Evolutionary conservation across 2,888 invertebrate species (phyloP).

Genomic region (Noctua pronuba): DNA sequence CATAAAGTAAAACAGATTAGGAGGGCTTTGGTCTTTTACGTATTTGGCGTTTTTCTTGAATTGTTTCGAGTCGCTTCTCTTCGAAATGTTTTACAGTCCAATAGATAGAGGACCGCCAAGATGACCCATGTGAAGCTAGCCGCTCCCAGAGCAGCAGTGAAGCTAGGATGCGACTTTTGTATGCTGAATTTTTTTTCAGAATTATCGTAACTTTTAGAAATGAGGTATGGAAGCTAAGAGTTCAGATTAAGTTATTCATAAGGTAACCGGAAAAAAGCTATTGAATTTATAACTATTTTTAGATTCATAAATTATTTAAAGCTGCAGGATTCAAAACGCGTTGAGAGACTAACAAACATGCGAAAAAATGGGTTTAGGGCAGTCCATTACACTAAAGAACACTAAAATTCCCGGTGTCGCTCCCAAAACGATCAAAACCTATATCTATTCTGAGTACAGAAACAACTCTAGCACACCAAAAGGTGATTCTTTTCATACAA

Average conservation of each 20-base stretch:
- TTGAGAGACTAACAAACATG: not conserved
- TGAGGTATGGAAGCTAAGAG: too few species aligned
- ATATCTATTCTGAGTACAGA: constrained; percentile 38
- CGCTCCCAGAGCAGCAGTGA: not conserved
- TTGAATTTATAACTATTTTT: not conserved
- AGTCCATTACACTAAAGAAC: not conserved
- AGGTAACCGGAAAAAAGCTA: not conserved
- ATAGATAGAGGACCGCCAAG: too few species aligned
- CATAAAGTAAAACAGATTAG: too few species aligned
- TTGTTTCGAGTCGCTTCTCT: too few species aligned
- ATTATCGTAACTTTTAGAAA: too few species aligned
- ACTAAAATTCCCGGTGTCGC: not conserved
- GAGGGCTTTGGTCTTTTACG: too few species aligned
- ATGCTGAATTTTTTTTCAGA: too few species aligned
- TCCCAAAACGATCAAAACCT: constrained; percentile 28
- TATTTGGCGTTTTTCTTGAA: too few species aligned
- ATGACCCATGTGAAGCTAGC: too few species aligned
- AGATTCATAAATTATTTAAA: not conserved
- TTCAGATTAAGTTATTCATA: too few species aligned
- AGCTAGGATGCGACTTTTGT: not conserved
- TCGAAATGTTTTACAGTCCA: too few species aligned
- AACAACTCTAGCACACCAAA: constrained; percentile 33
- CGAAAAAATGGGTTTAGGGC: not conserved
- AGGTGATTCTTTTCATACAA: constrained; percentile 48
- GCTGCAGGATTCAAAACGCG: not conserved